Conservation (phyloP, 2,113 vertebrate species). For the Origma solitaria region DNA sequence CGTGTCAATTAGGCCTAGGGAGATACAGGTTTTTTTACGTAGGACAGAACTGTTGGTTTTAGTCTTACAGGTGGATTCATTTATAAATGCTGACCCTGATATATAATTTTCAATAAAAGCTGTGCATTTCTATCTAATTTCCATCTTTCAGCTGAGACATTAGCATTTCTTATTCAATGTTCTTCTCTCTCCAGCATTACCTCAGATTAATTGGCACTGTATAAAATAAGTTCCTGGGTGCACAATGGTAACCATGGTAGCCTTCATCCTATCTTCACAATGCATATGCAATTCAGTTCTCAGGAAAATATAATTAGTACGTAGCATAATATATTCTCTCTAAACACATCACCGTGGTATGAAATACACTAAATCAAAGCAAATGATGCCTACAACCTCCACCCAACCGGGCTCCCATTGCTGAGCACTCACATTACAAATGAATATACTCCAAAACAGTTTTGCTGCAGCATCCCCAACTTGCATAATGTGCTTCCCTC, state of each 20-base stretch:
- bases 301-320: constrained; percentile 65
- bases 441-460: background rate
- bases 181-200: constrained; percentile 63
- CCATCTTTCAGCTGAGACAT: constrained; percentile 48
- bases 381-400: background rate
- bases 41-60: background rate
- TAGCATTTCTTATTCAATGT: constrained; percentile 54
- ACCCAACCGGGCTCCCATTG: background rate
- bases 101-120: constrained; percentile 44
- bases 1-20: background rate
- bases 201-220: constrained; percentile 66
- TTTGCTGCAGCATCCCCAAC: background rate
- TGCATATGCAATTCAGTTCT: constrained; percentile 60
- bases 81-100: constrained; percentile 13
- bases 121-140: constrained; percentile 48
- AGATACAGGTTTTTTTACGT: rapidly evolving
- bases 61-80: background rate
- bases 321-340: constrained; percentile 39
- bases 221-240: constrained; percentile 65
- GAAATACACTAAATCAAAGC: constrained; percentile 34
- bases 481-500: background rate
- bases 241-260: constrained; percentile 72
- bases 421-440: background rate
- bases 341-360: constrained; percentile 2
- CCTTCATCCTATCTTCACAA: constrained; percentile 66